phyloP scores from a whole-genome alignment of 2,113 vertebrate species.

The Cromileptes altivelis region DNA sequence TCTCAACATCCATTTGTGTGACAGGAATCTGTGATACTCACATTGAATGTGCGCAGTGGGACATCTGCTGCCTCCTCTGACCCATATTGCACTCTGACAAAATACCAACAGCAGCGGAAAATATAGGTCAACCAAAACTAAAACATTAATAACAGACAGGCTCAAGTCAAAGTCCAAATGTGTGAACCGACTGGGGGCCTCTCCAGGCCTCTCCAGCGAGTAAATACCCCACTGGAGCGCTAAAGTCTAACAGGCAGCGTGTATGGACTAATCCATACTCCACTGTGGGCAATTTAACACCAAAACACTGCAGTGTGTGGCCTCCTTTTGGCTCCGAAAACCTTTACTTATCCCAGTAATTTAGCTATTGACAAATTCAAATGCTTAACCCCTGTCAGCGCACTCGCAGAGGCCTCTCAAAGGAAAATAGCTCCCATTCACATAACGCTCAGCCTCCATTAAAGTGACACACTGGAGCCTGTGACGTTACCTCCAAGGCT shows the following conservation, averaged over 20 bases:
- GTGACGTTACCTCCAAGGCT: slow-evolving; percentile 21
- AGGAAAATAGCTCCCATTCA: slow-evolving; percentile 40
- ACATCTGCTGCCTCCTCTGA: slow-evolving; percentile 62
- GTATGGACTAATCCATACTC: slow-evolving; percentile 55
- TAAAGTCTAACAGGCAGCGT: slow-evolving; percentile 34
- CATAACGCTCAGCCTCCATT: slow-evolving; percentile 7
- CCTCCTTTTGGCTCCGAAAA: slow-evolving; percentile 36
- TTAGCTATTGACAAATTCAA: slow-evolving; percentile 38
- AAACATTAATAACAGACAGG: slow-evolving; percentile 82
- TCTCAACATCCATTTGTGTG: slow-evolving; percentile 29
- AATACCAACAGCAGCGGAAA: slow-evolving; percentile 54
- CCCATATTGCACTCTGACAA: slow-evolving; percentile 65
- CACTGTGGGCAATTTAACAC: slow-evolving; percentile 29
- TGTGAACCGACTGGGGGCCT: slow-evolving; percentile 45
- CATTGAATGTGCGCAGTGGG: slow-evolving; percentile 24
- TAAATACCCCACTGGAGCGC: slow-evolving; percentile 60
- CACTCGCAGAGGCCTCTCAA: background rate
- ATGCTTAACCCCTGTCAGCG: slow-evolving; percentile 40
- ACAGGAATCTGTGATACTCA: slow-evolving; percentile 19
- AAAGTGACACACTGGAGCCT: slow-evolving; percentile 25
- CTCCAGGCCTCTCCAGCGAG: slow-evolving; percentile 48
- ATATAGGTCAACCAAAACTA: slow-evolving; percentile 84
- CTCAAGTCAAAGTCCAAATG: slow-evolving; percentile 80
- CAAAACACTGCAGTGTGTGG: slow-evolving; percentile 10
- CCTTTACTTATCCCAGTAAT: slow-evolving; percentile 25